Conservation (phyloP, 2,113 vertebrate species). For the Manacus vitellinus region DNA sequence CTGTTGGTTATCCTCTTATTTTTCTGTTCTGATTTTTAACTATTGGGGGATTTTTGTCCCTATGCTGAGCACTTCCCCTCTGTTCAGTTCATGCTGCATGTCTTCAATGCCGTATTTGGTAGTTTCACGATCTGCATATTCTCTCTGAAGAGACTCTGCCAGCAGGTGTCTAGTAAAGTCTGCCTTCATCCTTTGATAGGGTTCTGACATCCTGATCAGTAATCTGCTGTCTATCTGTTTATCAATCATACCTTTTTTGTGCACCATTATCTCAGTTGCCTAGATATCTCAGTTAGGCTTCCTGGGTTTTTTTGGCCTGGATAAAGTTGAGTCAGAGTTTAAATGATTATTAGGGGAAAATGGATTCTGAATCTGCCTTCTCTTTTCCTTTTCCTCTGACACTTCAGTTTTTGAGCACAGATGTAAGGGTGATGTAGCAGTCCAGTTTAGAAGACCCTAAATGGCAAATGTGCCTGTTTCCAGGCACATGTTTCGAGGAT, state of each 20-base stretch:
- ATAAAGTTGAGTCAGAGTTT: not conserved
- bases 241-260: not conserved
- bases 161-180: not conserved
- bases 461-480: not conserved
- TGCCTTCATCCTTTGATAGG: not conserved
- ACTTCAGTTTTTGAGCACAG: not conserved
- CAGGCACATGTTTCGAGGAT: not conserved
- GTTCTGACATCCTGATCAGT: not conserved
- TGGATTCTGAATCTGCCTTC: not conserved
- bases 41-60: not conserved
- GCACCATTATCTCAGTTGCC: not conserved
- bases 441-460: not conserved
- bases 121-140: not conserved
- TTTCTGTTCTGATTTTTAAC: not conserved
- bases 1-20: not conserved
- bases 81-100: not conserved
- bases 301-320: not conserved
- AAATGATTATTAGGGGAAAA: not conserved
- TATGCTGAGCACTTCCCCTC: not conserved
- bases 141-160: not conserved
- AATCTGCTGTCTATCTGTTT: not conserved
- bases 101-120: not conserved
- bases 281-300: not conserved
- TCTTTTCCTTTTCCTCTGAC: not conserved
- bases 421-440: rapidly evolving